phyloP scores from a whole-genome alignment of 2,888 invertebrate genomes.

The Xylocampa areola region DNA sequence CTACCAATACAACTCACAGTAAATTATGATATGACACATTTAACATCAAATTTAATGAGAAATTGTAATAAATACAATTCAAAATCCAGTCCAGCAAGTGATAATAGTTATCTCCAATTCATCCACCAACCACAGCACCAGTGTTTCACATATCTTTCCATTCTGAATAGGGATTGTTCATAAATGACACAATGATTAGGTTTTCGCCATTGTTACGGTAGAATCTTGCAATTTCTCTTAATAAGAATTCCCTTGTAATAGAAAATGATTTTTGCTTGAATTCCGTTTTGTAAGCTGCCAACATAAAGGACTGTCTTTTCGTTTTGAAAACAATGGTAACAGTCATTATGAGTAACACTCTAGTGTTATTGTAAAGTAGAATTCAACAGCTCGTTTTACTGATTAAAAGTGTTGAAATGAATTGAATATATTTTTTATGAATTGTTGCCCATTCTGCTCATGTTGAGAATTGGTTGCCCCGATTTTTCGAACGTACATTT shows the following conservation, averaged over 20 bases:
- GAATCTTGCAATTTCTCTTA: constrained; percentile 52
- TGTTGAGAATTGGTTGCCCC: too few species aligned
- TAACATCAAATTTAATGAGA: too few species aligned
- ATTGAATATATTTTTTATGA: too few species aligned
- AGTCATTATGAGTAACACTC: constrained; percentile 43
- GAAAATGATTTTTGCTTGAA: constrained; percentile 52
- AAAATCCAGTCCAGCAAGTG: neutral
- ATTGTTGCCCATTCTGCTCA: too few species aligned
- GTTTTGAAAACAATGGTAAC: constrained; percentile 37
- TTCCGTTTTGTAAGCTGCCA: constrained; percentile 37
- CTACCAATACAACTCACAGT: too few species aligned
- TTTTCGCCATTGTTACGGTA: constrained; percentile 59
- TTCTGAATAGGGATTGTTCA: constrained; percentile 60
- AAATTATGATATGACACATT: too few species aligned
- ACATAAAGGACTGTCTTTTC: constrained; percentile 38
- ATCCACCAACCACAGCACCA: constrained; percentile 12
- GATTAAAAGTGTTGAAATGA: too few species aligned
- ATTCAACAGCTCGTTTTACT: constrained; percentile 30
- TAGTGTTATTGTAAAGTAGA: constrained; percentile 7
- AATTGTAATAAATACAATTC: too few species aligned
- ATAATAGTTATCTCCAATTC: neutral
- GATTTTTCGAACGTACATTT: too few species aligned
- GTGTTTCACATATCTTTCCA: constrained; percentile 47
- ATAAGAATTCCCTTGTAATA: constrained; percentile 59
- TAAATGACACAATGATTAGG: constrained; percentile 68